These are phyloP conservation scores for Hirundo rustica DNA, from an alignment of 2,797 vertebrate genomes.

Conservation along the genomic window DNA sequence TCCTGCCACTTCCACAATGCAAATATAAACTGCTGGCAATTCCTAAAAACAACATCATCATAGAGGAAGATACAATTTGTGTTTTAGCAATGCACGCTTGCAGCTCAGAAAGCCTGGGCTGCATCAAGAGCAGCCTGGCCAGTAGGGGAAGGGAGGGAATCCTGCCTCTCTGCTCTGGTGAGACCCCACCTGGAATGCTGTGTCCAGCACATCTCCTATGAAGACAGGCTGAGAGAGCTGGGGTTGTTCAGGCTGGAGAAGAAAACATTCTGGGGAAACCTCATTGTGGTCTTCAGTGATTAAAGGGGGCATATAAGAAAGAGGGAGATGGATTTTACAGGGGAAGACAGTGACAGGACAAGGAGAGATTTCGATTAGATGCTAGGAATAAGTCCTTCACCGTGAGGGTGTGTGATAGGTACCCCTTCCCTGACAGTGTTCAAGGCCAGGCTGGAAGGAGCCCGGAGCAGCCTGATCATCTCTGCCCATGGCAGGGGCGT, in stretches of 20 bases:
- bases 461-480: not conserved
- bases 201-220: not conserved
- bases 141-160: not conserved
- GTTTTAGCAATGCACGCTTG: not conserved
- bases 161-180: not conserved
- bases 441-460: not conserved
- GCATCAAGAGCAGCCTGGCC: not conserved
- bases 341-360: not conserved
- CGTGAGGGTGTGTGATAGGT: not conserved
- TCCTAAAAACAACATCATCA: not conserved
- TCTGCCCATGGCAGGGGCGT: not conserved
- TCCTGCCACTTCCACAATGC: not conserved
- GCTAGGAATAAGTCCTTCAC: not conserved
- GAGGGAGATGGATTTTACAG: not conserved
- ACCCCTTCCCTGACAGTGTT: not conserved
- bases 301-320: not conserved
- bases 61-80: not conserved
- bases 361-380: not conserved
- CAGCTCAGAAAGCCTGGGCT: not conserved
- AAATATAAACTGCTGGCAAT: not conserved
- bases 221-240: not conserved
- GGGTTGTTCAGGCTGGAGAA: not conserved
- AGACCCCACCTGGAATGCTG: not conserved
- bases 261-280: not conserved
- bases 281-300: not conserved